These are phyloP conservation scores for Cephus sareptanus DNA, from an alignment of 2,888 invertebrate genomes.

Conservation along the genomic window DNA sequence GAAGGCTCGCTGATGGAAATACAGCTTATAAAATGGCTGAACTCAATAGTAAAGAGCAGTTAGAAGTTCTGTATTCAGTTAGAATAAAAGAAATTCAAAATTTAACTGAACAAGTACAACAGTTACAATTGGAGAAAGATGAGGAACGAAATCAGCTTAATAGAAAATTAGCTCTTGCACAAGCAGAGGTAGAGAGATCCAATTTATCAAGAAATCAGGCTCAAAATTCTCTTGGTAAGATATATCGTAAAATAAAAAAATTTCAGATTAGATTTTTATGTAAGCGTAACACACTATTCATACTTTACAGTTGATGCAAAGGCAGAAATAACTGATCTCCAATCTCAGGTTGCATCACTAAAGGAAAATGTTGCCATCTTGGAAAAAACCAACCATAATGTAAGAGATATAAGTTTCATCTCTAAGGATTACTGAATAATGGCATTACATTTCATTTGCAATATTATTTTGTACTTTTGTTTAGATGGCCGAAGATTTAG, in stretches of 20 bases:
- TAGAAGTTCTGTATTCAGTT: conserved; percentile 64
- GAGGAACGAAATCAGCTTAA: conserved; percentile 66
- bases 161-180: conserved; percentile 70
- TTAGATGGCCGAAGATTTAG: conserved; percentile 53
- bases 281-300: conserved; percentile 6
- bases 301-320: conserved; percentile 52
- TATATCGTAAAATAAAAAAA: background rate
- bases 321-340: conserved; percentile 51
- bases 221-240: conserved; percentile 73
- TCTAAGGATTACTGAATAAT: background rate
- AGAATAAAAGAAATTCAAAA: conserved; percentile 60
- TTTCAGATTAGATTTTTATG: background rate
- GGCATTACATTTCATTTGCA: conserved; percentile 6
- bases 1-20: conserved; percentile 42
- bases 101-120: conserved; percentile 49
- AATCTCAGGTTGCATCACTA: conserved; percentile 48
- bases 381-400: conserved; percentile 56
- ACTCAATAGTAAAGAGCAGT: conserved; percentile 61
- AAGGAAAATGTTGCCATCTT: conserved; percentile 50
- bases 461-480: conserved; percentile 17
- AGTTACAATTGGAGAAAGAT: conserved; percentile 46
- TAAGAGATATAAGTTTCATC: conserved; percentile 29
- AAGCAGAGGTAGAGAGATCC: conserved; percentile 73
- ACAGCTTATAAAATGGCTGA: conserved; percentile 49
- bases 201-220: conserved; percentile 71